phyloP scores from a whole-genome alignment of 2,113 vertebrate species.

The Pionites leucogaster region DNA sequence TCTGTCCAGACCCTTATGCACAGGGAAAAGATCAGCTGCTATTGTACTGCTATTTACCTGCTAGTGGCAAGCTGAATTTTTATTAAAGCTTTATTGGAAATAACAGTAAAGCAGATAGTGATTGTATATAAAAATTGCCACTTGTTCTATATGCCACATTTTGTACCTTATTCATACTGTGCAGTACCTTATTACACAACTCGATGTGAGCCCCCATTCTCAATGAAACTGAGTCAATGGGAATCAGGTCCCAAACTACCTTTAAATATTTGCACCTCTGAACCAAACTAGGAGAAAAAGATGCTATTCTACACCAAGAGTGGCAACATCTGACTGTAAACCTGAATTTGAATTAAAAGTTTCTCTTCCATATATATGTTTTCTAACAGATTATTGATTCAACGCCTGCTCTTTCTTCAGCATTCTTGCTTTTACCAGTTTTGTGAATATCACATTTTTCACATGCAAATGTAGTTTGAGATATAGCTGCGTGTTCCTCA shows the following conservation, averaged over 20 bases:
- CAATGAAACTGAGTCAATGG: background rate
- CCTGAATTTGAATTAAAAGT: background rate
- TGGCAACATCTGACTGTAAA: background rate
- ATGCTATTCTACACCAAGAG: background rate
- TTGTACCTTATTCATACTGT: background rate
- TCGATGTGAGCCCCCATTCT: background rate
- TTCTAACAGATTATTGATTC: background rate
- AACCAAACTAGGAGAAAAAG: background rate
- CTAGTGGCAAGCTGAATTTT: background rate
- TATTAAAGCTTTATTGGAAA: background rate
- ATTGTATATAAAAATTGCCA: background rate
- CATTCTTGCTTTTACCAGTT: background rate
- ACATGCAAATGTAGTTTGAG: background rate
- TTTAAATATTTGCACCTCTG: background rate
- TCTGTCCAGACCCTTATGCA: background rate
- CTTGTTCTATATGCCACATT: background rate
- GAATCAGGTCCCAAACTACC: background rate
- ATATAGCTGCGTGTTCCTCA: background rate
- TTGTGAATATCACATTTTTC: background rate
- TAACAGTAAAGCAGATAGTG: background rate
- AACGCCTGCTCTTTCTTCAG: background rate
- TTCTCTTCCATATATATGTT: background rate
- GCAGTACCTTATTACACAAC: background rate
- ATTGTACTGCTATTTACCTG: background rate
- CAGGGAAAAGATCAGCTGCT: background rate